A percentile compares a stretch with the other conserved stretches of the same genome.
phyloP scores from a whole-genome alignment of 2,797 vertebrate genomes.

The Tenualosa thibaudeaui region DNA sequence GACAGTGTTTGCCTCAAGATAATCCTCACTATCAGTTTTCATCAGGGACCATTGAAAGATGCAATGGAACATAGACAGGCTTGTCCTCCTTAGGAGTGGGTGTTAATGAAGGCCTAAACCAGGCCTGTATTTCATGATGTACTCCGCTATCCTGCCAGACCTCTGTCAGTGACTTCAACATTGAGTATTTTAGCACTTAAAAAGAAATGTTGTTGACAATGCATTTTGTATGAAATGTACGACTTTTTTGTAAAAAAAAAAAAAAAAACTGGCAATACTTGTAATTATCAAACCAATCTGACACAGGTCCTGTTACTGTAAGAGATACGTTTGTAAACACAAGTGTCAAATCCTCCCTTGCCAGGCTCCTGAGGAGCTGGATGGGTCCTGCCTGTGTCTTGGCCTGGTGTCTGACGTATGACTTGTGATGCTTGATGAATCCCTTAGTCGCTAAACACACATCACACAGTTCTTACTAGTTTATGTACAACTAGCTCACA shows the following conservation, averaged over 20 bases:
- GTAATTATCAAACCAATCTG: conserved; percentile 12
- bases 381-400: neutral
- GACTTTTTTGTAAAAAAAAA: neutral
- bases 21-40: conserved; percentile 23
- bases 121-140: neutral
- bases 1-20: conserved; percentile 28
- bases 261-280: conserved; percentile 16
- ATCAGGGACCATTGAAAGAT: conserved; percentile 36
- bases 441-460: neutral
- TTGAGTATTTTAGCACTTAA: conserved; percentile 19
- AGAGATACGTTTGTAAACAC: neutral
- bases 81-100: neutral
- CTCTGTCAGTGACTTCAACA: neutral
- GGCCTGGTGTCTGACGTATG: neutral
- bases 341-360: neutral
- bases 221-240: conserved; percentile 19
- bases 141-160: conserved; percentile 10
- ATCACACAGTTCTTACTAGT: neutral
- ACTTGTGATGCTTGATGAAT: neutral
- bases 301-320: conserved; percentile 18
- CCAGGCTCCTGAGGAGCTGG: neutral
- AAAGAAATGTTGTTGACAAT: conserved; percentile 15
- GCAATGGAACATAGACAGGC: conserved; percentile 4
- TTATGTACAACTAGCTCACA: neutral
- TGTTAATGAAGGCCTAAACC: neutral